phyloP scores from a whole-genome alignment of 1,140 invertebrate genomes.

The Papilio polytes region DNA sequence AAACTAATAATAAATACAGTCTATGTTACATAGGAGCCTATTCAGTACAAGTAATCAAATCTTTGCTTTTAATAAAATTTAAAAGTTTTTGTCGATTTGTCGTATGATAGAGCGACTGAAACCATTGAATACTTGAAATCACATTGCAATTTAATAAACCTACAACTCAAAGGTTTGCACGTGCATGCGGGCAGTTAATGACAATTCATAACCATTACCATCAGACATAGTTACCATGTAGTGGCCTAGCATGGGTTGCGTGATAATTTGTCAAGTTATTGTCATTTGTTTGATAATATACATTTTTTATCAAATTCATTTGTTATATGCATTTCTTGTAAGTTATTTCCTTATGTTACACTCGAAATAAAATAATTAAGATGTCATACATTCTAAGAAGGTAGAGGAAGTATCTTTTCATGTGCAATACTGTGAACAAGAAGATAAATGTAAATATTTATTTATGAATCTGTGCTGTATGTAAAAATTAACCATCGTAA shows the following conservation, averaged over 20 bases:
- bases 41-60: too few relatives aligned
- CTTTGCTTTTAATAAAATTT: background rate
- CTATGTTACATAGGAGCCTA: background rate
- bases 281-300: background rate
- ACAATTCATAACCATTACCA: conserved; percentile 46
- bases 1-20: background rate
- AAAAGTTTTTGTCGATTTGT: background rate
- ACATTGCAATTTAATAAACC: conserved; percentile 46
- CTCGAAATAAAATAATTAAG: too few relatives aligned
- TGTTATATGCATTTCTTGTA: too few relatives aligned
- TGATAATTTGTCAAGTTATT: conserved; percentile 4
- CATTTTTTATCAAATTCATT: background rate
- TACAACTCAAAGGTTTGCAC: conserved; percentile 48
- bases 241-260: background rate
- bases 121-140: background rate
- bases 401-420: background rate
- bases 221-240: conserved; percentile 1
- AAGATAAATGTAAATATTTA: background rate
- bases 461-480: background rate
- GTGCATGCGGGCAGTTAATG: conserved; percentile 59
- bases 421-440: background rate
- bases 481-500: background rate
- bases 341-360: too few relatives aligned
- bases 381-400: background rate
- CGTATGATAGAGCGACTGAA: too few relatives aligned